Conservation (phyloP, 2,888 invertebrate genomes). For the Norana najaformis region DNA sequence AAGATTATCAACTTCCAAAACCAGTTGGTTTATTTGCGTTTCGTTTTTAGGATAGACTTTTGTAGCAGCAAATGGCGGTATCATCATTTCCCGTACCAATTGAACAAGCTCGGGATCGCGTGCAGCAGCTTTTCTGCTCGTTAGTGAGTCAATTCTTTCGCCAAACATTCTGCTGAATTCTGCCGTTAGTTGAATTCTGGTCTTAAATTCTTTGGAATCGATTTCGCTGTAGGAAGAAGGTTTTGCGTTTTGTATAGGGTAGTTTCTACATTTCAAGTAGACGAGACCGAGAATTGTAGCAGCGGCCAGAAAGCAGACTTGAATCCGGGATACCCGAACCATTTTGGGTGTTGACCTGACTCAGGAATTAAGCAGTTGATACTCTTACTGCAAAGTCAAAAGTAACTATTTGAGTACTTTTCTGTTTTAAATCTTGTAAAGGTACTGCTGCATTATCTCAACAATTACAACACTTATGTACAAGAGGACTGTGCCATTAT, state of each 20-base stretch:
- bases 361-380: not conserved
- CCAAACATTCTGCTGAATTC: not conserved
- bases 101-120: conserved; percentile 31
- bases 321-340: not conserved
- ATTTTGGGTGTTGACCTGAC: not conserved
- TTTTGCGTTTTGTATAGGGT: not conserved
- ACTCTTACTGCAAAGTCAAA: not conserved
- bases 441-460: no score
- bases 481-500: no score
- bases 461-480: no score
- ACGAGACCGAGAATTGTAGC: not conserved
- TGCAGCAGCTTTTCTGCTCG: conserved; percentile 19
- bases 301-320: not conserved
- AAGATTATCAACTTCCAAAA: conserved; percentile 33
- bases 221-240: not conserved
- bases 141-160: conserved; percentile 1
- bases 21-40: conserved; percentile 37
- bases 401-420: no score
- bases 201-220: not conserved
- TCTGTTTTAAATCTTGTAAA: no score
- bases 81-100: conserved; percentile 28
- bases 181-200: not conserved
- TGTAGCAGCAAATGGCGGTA: conserved; percentile 29
- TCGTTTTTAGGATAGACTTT: conserved; percentile 29
- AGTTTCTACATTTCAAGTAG: not conserved